Percentiles rank a stretch among this genome's conserved stretches.
phyloP scores from a whole-genome alignment of 2,797 vertebrate genomes.

The Ctenopoma kingsleyae region DNA sequence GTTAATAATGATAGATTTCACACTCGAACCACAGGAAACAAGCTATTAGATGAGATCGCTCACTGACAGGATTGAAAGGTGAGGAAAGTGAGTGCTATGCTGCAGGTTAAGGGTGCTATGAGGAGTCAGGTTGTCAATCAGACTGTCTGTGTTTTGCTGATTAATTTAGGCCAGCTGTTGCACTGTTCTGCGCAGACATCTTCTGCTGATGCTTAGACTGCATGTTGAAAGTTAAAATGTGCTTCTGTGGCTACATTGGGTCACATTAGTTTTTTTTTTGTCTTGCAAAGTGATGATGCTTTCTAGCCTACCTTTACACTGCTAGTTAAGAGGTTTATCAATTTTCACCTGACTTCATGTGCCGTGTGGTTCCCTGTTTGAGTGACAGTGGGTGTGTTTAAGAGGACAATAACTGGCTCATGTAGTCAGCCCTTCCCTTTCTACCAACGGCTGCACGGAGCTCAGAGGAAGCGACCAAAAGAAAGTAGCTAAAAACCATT shows the following conservation, averaged over 20 bases:
- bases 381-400: constrained; percentile 62
- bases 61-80: constrained; percentile 35
- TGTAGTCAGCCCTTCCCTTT: constrained; percentile 11
- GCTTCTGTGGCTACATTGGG: background rate
- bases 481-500: constrained; percentile 19
- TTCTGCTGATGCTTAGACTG: constrained; percentile 1
- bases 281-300: constrained; percentile 21
- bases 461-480: constrained; percentile 25
- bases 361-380: constrained; percentile 32
- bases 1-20: constrained; percentile 67
- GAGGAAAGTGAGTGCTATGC: constrained; percentile 7
- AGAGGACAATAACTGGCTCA: constrained; percentile 41
- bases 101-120: constrained; percentile 2
- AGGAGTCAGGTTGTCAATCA: constrained; percentile 37
- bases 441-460: constrained; percentile 51
- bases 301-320: constrained; percentile 29
- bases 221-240: constrained; percentile 11
- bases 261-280: constrained; percentile 12
- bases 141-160: constrained; percentile 18
- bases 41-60: constrained; percentile 35
- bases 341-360: constrained; percentile 46
- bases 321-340: constrained; percentile 54
- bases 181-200: constrained; percentile 3
- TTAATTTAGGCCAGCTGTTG: constrained; percentile 41
- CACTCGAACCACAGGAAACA: constrained; percentile 37